Evolutionary conservation across 1,140 invertebrate genomes (phyloP).

Genomic region (Zaprionus kolodkinae): DNA sequence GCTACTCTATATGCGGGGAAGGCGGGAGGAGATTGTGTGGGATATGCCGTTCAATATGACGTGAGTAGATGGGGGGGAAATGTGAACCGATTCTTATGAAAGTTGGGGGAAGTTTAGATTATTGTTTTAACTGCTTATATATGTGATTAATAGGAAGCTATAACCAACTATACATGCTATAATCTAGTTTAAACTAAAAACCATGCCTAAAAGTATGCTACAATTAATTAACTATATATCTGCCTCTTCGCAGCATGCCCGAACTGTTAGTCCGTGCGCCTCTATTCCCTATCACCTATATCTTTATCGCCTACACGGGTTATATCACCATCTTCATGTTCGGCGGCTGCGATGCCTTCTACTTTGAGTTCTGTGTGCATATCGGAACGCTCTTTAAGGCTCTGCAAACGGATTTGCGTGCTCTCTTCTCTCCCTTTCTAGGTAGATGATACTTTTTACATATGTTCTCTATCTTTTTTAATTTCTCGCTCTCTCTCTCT

Average conservation of each 20-base stretch:
- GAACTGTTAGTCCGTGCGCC: slow-evolving; percentile 18
- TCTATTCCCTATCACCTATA: slow-evolving; percentile 59
- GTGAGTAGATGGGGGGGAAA: slow-evolving; percentile 43
- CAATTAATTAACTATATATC: too few species aligned
- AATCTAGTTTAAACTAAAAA: too few species aligned
- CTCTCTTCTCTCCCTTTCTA: slow-evolving; percentile 43
- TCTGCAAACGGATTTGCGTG: slow-evolving; percentile 48
- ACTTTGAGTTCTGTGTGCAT: slow-evolving; percentile 74
- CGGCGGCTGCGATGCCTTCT: slow-evolving; percentile 70
- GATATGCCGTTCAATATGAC: slow-evolving; percentile 72
- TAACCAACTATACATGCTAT: too few species aligned
- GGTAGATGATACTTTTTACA: slow-evolving; percentile 7
- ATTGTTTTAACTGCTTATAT: too few species aligned
- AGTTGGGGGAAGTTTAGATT: too few species aligned
- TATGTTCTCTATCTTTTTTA: background rate
- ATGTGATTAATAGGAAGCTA: too few species aligned
- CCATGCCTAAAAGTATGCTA: too few species aligned
- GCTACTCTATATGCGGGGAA: slow-evolving; percentile 40
- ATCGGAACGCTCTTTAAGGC: slow-evolving; percentile 51
- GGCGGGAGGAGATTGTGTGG: slow-evolving; percentile 38
- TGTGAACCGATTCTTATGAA: too few species aligned
- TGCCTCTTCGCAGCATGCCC: slow-evolving; percentile 55
- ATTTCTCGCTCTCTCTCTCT: fast-evolving
- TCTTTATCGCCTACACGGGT: slow-evolving; percentile 70
- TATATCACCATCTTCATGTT: slow-evolving; percentile 78